phyloP scores from a whole-genome alignment of 2,888 invertebrate species.

The Globia sparganii region DNA sequence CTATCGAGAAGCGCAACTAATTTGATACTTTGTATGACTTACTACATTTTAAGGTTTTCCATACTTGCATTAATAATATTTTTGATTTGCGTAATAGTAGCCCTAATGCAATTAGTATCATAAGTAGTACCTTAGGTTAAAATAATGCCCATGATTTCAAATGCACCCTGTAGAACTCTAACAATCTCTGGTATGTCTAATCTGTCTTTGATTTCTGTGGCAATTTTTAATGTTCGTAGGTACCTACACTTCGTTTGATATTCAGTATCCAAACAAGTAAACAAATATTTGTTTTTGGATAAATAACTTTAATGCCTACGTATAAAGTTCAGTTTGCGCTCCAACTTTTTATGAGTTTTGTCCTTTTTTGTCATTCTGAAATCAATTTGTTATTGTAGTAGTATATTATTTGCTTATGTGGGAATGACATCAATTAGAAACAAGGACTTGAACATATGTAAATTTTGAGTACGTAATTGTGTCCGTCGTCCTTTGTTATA shows the following conservation, averaged over 20 bases:
- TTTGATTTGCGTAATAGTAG: no score
- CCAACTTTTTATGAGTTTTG: not conserved
- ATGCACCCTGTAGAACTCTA: no score
- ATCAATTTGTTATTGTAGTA: not conserved
- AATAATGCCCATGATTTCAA: no score
- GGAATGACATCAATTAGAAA: not conserved
- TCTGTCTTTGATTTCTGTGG: not conserved
- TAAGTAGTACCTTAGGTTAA: no score
- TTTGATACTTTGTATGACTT: no score
- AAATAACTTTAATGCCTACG: not conserved
- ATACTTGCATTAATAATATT: no score
- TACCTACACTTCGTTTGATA: not conserved
- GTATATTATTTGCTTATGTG: not conserved
- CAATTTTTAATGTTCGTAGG: not conserved
- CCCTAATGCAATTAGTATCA: no score
- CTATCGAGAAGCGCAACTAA: no score
- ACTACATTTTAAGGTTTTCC: no score
- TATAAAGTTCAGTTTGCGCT: not conserved
- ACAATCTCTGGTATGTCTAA: no score
- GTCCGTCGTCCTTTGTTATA: not conserved
- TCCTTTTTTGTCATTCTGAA: not conserved
- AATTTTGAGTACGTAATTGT: not conserved
- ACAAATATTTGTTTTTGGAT: not conserved
- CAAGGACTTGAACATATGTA: not conserved
- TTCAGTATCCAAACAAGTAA: not conserved